Evolutionary conservation across 2,797 vertebrate species (phyloP), one percentile per base, ranked within the genome.

Genomic region (Acanthis flammea): DNA sequence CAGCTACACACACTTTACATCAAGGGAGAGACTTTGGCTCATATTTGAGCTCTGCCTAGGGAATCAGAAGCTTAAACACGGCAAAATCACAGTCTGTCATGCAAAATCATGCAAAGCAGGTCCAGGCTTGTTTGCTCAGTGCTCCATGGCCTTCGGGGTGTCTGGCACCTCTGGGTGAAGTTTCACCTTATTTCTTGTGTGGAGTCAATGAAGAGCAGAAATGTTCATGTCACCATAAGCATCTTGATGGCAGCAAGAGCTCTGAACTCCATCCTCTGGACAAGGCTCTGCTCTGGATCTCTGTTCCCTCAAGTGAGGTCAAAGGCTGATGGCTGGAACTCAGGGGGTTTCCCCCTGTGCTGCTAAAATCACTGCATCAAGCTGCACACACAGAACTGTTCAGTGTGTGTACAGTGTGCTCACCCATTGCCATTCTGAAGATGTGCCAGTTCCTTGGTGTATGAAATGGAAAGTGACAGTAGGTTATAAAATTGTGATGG

Each of bases 401-500:
- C 79, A n/a, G 79, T 86, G 47, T 81, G 45, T 61, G 58, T 41
- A 80, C 81, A 80, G 44, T 86, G 47, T 84, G 90, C 68, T 97
- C 92, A 84, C 65, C 92, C 91, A 82, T 95, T 97, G 85, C 88
- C 91, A 83, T 95, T 94, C 95, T 94, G 92, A 97, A 95, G 97
- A 97, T 95, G 70, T 94, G 90, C 93, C 94, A 95, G 47, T 95
- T 97, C 92, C 80, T 95, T 95, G 92, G 92, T 96, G 80, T 97
- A 96, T 95, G 95, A 95, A 97, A 97, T 96, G 75, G 94, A 97
- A 98, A 97, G 95, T 83, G 97, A 92, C 85, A 97, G 89, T 90
- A 95, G 88, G 97, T 97, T 98, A 98, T 98, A 98, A 98, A 98
- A 98, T 97, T 89, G 81, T 98, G 98, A 99, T 98, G 97, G 98